Evolutionary conservation across 92 coral and sea anemone species (phyloP).

Genomic region (Bergia puertoricense): DNA sequence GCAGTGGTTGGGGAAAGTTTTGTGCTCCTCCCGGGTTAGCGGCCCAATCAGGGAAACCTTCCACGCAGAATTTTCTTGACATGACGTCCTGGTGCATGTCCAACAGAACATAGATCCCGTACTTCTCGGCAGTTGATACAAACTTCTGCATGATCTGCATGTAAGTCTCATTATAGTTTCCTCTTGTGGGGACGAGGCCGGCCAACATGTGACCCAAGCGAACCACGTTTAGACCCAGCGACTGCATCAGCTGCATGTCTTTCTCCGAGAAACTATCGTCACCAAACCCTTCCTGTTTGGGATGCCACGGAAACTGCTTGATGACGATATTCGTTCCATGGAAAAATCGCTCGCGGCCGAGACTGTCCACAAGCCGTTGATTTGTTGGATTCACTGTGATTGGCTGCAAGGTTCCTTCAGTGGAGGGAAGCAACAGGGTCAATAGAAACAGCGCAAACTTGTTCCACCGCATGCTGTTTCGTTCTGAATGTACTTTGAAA

Average conservation of each 20-base stretch:
- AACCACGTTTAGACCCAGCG: conserved; percentile 89
- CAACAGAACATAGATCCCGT: conserved; percentile 86
- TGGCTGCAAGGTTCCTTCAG: conserved; percentile 42
- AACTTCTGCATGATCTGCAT: conserved; percentile 73
- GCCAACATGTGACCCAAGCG: conserved; percentile 99
- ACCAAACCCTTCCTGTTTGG: conserved; percentile 78
- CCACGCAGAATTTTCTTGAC: conserved; percentile 92
- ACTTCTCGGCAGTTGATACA: conserved; percentile 78
- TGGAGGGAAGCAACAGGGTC: neutral
- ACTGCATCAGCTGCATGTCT: conserved; percentile 90
- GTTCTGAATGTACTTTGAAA: neutral
- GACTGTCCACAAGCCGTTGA: conserved; percentile 74
- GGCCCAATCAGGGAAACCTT: conserved; percentile 95
- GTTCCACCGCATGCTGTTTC: neutral
- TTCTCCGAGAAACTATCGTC: conserved; percentile 86
- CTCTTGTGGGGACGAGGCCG: conserved; percentile 87
- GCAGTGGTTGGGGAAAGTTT: conserved; percentile 87
- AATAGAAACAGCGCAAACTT: neutral
- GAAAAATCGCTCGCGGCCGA: conserved; percentile 83
- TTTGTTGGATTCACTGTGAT: conserved; percentile 80
- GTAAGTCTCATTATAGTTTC: conserved; percentile 86
- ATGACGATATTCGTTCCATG: conserved; percentile 97
- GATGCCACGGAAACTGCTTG: conserved; percentile 95
- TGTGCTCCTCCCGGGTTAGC: conserved; percentile 80
- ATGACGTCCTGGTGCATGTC: conserved; percentile 98